Conservation (phyloP, 2,888 invertebrate species). For the Epinotia bilunana region DNA sequence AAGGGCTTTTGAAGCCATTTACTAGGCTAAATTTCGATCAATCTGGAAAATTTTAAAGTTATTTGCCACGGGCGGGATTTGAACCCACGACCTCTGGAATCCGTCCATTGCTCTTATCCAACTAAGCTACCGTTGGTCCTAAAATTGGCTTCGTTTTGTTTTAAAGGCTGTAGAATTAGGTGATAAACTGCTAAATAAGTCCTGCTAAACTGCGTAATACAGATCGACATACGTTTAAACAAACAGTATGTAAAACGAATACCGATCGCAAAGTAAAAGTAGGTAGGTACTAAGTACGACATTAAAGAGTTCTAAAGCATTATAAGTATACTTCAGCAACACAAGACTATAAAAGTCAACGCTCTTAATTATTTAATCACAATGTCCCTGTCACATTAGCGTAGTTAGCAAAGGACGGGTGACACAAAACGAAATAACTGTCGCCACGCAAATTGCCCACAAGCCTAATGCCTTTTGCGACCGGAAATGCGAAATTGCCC, state of each 20-base stretch:
- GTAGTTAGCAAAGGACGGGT: slow-evolving; percentile 8
- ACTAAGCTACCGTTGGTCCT: not conserved
- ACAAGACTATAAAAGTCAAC: not conserved
- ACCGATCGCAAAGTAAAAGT: too few relatives aligned
- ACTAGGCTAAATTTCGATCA: too few relatives aligned
- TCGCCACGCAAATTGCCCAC: slow-evolving; percentile 35
- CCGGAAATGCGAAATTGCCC: slow-evolving; percentile 37
- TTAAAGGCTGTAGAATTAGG: not conserved
- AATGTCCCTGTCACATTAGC: not conserved
- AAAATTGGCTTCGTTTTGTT: not conserved
- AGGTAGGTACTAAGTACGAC: too few relatives aligned
- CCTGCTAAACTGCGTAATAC: too few relatives aligned
- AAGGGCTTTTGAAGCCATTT: too few relatives aligned
- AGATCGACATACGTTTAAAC: too few relatives aligned
- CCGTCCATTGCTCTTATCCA: not conserved
- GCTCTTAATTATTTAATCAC: not conserved
- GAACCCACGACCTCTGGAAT: too few relatives aligned
- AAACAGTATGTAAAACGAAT: too few relatives aligned
- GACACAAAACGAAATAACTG: slow-evolving; percentile 23
- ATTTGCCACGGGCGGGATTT: too few relatives aligned
- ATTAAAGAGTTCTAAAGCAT: not conserved
- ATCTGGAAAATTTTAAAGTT: too few relatives aligned
- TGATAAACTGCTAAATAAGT: too few relatives aligned
- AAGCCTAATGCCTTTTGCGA: slow-evolving; percentile 34
- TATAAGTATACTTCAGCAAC: not conserved